phyloP scores from a whole-genome alignment of 2,113 vertebrate species.

The Natator depressus region DNA sequence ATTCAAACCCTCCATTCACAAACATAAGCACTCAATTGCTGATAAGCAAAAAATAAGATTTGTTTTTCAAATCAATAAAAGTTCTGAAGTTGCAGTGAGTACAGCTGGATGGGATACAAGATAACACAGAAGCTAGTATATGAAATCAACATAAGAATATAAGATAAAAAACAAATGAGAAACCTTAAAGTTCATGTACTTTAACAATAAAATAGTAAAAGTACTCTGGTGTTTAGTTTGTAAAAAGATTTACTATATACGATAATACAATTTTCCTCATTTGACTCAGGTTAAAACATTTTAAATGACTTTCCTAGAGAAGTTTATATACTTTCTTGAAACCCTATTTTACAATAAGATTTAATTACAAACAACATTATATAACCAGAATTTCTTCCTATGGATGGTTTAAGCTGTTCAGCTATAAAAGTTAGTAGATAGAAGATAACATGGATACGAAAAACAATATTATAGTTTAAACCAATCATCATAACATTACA shows the following conservation, averaged over 20 bases:
- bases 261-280: slow-evolving; percentile 21
- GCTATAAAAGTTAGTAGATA: neutral
- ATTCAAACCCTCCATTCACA: slow-evolving; percentile 53
- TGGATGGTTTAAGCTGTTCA: neutral
- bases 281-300: slow-evolving; percentile 32
- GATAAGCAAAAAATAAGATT: slow-evolving; percentile 21
- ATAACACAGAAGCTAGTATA: neutral
- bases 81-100: neutral
- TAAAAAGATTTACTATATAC: slow-evolving; percentile 27
- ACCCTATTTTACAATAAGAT: neutral
- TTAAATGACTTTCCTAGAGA: slow-evolving; percentile 6
- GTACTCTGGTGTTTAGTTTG: neutral
- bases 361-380: neutral
- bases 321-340: slow-evolving; percentile 2
- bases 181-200: neutral
- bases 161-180: neutral
- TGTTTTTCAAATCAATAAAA: neutral
- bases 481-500: neutral
- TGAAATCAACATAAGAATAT: neutral
- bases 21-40: slow-evolving; percentile 49
- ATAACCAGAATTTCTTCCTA: neutral
- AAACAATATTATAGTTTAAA: neutral
- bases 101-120: neutral
- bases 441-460: neutral
- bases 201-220: neutral